These are phyloP conservation scores for Dioctria linearis DNA, from an alignment of 2,888 invertebrate genomes.

Conservation along the genomic window DNA sequence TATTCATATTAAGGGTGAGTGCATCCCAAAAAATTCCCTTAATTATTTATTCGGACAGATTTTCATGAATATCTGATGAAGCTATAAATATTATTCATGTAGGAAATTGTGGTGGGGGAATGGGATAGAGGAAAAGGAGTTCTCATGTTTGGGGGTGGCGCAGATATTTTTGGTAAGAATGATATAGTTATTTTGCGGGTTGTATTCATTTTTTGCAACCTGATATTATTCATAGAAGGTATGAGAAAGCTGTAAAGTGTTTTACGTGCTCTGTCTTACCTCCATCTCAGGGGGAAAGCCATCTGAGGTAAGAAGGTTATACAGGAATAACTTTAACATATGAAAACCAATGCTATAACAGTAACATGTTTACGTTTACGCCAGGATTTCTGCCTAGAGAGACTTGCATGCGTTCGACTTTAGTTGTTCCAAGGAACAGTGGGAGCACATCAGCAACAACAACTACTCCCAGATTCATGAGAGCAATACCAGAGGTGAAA, in stretches of 20 bases:
- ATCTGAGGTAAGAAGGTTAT: not conserved
- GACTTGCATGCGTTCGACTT: constrained; percentile 27
- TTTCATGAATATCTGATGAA: constrained; percentile 59
- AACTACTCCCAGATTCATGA: constrained; percentile 1
- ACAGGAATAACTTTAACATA: not conserved
- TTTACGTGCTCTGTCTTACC: not conserved
- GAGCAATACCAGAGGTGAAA: constrained; percentile 35
- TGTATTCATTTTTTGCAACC: constrained; percentile 38
- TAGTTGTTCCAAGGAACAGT: too few species aligned
- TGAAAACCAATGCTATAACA: constrained; percentile 47
- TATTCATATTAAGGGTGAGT: not conserved
- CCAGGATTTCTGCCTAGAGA: not conserved
- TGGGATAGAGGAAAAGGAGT: not conserved
- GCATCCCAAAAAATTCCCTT: constrained; percentile 26
- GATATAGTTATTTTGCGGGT: constrained; percentile 16
- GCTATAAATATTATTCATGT: constrained; percentile 54
- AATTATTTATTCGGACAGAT: constrained; percentile 59
- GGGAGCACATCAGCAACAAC: not conserved
- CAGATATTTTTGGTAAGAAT: not conserved
- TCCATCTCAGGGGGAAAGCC: not conserved
- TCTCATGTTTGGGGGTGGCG: not conserved
- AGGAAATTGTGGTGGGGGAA: too few species aligned
- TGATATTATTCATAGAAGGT: constrained; percentile 32
- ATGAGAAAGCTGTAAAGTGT: constrained; percentile 31
- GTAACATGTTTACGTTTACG: constrained; percentile 39